These are phyloP conservation scores for Acomys russatus DNA, from an alignment of 2,797 vertebrate genomes.

Conservation along the genomic window DNA sequence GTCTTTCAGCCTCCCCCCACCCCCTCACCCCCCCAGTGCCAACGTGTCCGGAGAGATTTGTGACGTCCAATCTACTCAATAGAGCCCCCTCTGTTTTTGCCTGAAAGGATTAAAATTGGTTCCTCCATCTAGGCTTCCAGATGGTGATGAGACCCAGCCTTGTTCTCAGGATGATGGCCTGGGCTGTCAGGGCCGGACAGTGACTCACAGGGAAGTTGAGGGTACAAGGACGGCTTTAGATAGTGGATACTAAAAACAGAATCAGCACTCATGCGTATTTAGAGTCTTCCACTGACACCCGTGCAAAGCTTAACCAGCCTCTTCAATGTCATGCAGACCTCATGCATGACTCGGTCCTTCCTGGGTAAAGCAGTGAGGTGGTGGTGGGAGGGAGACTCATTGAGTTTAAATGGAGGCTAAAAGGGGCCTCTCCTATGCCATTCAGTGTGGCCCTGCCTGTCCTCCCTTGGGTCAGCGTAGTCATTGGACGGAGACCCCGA, in stretches of 20 bases:
- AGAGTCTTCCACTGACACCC: neutral
- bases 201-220: constrained; percentile 5
- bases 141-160: neutral
- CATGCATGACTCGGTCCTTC: neutral
- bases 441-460: neutral
- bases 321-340: neutral
- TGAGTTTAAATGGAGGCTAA: neutral
- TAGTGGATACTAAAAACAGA: neutral
- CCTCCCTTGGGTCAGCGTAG: neutral
- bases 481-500: neutral
- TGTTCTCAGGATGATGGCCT: neutral
- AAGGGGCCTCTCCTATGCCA: neutral
- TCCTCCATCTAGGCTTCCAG: constrained; percentile 31
- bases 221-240: neutral
- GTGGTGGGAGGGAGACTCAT: neutral
- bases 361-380: neutral
- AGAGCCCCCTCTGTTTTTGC: neutral
- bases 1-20: neutral
- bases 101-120: constrained; percentile 1
- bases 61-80: neutral
- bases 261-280: neutral
- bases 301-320: neutral
- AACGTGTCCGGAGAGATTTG: rapidly evolving
- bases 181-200: neutral
- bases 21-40: neutral